phyloP scores from a whole-genome alignment of 2,797 vertebrate species.

The Coccyzus lansbergi region DNA sequence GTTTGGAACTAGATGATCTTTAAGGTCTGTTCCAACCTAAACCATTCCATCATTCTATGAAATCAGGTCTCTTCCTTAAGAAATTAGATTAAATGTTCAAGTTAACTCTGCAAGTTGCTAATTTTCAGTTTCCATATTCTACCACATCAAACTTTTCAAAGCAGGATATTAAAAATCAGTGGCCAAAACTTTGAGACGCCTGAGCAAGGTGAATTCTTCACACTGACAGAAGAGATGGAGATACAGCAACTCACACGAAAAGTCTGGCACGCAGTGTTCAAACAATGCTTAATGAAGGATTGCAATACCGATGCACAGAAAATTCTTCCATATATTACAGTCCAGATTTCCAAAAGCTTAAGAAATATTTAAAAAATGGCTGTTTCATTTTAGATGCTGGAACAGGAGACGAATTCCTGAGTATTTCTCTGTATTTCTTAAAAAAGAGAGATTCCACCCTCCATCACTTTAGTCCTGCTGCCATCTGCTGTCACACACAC shows the following conservation, averaged over 20 bases:
- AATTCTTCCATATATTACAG: fast-evolving
- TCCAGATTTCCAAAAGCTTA: neutral
- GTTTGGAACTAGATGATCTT: no score
- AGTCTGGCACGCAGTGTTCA: neutral
- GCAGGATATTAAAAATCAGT: neutral
- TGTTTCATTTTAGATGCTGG: neutral
- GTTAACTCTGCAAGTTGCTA: neutral
- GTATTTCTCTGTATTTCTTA: neutral
- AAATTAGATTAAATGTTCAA: no score
- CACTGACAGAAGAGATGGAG: neutral
- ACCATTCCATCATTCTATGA: neutral
- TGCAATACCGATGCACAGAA: neutral
- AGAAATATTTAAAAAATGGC: neutral
- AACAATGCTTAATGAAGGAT: neutral
- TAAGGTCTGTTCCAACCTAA: no score
- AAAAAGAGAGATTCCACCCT: neutral
- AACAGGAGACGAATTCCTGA: neutral
- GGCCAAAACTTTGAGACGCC: neutral
- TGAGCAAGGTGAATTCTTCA: neutral
- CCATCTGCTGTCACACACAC: conserved; percentile 43
- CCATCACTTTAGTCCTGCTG: conserved; percentile 22
- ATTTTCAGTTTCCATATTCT: neutral
- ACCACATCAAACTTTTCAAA: neutral
- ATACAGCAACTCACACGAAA: neutral
- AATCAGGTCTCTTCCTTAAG: no score